Evolutionary conservation across 2,888 invertebrate genomes (phyloP).

Genomic region (Brachyptera putata): DNA sequence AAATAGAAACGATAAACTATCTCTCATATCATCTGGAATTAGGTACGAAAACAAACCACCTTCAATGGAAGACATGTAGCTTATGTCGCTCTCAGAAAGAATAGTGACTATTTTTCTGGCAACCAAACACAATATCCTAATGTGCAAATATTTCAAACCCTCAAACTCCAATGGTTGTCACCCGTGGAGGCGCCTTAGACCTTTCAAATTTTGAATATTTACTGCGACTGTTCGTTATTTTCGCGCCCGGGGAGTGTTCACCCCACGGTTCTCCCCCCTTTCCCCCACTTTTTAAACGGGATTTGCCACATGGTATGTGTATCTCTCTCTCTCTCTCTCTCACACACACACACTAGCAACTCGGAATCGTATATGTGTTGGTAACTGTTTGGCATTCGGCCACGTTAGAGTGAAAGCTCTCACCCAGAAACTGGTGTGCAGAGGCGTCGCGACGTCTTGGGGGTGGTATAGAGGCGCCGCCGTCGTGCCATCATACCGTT

Average conservation of each 20-base stretch:
- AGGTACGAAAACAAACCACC: too few relatives aligned
- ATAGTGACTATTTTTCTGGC: background rate
- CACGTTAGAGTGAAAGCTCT: slow-evolving; percentile 10
- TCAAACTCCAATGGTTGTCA: slow-evolving; percentile 20
- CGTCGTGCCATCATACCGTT: slow-evolving; percentile 5
- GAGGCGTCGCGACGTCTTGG: slow-evolving; percentile 19
- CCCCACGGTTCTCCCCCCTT: background rate
- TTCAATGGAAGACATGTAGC: too few relatives aligned
- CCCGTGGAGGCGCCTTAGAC: slow-evolving; percentile 23
- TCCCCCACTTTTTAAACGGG: slow-evolving; percentile 10
- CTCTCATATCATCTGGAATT: too few relatives aligned
- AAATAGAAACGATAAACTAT: too few relatives aligned
- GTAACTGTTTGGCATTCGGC: background rate
- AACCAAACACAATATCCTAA: slow-evolving; percentile 7
- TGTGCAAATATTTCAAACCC: slow-evolving; percentile 20
- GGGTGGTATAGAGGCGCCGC: background rate
- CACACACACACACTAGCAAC: too few relatives aligned
- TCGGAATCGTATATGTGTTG: background rate
- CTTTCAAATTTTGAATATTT: slow-evolving; percentile 30
- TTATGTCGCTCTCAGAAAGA: background rate
- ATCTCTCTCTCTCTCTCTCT: too few relatives aligned
- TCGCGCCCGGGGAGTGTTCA: too few relatives aligned
- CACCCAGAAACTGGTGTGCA: slow-evolving; percentile 6
- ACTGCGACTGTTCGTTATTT: slow-evolving; percentile 24
- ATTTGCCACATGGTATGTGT: slow-evolving; percentile 21